phyloP scores from a whole-genome alignment of 2,888 invertebrate species.

The Erpobdella octoculata region DNA sequence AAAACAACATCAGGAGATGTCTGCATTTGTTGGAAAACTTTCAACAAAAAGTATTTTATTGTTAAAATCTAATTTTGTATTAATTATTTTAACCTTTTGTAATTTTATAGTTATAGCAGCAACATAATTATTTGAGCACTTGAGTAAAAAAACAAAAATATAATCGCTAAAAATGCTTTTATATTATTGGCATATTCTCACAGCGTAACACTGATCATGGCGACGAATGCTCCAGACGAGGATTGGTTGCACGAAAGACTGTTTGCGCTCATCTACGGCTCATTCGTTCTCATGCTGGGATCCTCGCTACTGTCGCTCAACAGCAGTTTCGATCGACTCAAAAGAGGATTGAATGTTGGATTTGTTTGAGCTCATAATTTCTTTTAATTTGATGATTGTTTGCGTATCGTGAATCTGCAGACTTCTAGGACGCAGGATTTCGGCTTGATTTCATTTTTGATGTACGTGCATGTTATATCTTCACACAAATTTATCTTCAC shows the following conservation, averaged over 20 bases:
- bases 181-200: background rate
- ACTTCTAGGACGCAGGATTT: too few species aligned
- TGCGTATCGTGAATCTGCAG: too few species aligned
- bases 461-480: too few species aligned
- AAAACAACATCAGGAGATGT: conserved; percentile 1
- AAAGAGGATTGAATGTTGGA: background rate
- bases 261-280: background rate
- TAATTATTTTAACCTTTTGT: background rate
- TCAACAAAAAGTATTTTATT: background rate
- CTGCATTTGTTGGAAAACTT: conserved; percentile 6
- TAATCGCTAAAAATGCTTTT: too few species aligned
- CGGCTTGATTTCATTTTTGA: too few species aligned
- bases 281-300: background rate
- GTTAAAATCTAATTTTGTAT: background rate
- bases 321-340: conserved; percentile 8
- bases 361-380: background rate
- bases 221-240: background rate
- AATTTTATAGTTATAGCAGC: background rate
- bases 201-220: conserved; percentile 7
- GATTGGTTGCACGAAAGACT: background rate
- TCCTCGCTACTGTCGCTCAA: background rate
- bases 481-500: too few species aligned
- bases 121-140: background rate
- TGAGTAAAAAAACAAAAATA: too few species aligned
- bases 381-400: background rate